Base-by-base conservation (phyloP, 2,113 vertebrate genomes). In the Hydrolagus affinis region DNA sequence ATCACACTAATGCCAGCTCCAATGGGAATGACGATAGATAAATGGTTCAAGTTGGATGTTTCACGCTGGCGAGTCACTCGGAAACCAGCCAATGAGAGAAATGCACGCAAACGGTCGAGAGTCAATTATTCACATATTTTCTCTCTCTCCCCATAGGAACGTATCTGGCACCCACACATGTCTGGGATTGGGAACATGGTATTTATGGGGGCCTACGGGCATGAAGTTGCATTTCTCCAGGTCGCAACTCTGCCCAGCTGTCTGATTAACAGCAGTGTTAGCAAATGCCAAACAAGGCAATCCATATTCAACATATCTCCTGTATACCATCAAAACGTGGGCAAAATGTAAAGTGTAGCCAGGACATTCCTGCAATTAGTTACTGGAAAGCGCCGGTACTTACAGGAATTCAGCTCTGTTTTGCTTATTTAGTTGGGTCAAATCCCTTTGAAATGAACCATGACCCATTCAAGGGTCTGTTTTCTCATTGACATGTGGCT, bases 391-490 rank as follows among this genome's bases (percentile, higher is more conserved):
- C 59, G 14, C 57, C 57, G 62, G 60, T 62, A 15, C 57, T n/a
- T 60, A 28, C 59, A 28, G 76, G 76, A 78, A 62, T 28, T 62
- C 19, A 62, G 59, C 57, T 73, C 71, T 15, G 57, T 78, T 78
- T 15, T 8, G 12, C 76, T 56, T 25, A 62, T 28, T 78, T 25
- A 78, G 6, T 62, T 62, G 76, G 76, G 76, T 78, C 57, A 62
- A 78, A 30, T 78, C 76, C 59, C 76, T 78, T 28, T 62, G 76
- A 21, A 14, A 11, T 78, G 76, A 78, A 78, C 76, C 11, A 14
- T 78, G 59, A 78, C 56, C 75, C 75, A 62, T 78, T 78, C 23
- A 15, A 17, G 23, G 23, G 12, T 78, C 11, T 60, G 76, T 62
- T 78, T 78, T 62, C 76, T 25, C 76, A 8, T 3, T 2, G n/a